Conservation (phyloP, 53 echinoderm and acorn worm species). For the Paelopatides confundens region DNA sequence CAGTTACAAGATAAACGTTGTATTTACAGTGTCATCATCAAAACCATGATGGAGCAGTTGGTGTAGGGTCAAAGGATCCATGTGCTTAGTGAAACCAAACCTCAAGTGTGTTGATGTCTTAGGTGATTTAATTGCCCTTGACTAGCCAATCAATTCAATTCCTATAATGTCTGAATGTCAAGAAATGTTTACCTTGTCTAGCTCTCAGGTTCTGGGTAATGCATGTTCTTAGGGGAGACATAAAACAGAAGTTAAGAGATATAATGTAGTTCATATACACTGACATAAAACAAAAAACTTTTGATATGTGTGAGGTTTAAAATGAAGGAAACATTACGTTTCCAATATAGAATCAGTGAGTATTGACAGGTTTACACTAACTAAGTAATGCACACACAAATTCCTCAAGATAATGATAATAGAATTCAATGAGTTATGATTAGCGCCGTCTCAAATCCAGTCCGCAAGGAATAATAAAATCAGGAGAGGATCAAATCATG, state of each 20-base stretch:
- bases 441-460: neutral
- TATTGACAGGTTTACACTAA: neutral
- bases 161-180: neutral
- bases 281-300: neutral
- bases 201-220: neutral
- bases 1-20: constrained; percentile 3
- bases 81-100: neutral
- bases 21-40: neutral
- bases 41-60: neutral
- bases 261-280: neutral
- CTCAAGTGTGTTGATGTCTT: constrained; percentile 29
- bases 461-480: too few species aligned
- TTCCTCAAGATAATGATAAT: neutral
- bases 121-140: constrained; percentile 18
- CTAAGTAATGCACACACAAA: neutral
- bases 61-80: neutral
- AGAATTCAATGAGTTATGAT: neutral
- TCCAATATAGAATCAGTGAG: neutral
- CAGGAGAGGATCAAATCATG: too few species aligned
- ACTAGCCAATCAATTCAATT: constrained; percentile 19
- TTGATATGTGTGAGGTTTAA: neutral
- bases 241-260: neutral
- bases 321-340: neutral
- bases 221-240: neutral
- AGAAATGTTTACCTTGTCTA: constrained; percentile 11